Evolutionary conservation across 2,888 invertebrate species (phyloP).

Genomic region (Mythimna vitellina): DNA sequence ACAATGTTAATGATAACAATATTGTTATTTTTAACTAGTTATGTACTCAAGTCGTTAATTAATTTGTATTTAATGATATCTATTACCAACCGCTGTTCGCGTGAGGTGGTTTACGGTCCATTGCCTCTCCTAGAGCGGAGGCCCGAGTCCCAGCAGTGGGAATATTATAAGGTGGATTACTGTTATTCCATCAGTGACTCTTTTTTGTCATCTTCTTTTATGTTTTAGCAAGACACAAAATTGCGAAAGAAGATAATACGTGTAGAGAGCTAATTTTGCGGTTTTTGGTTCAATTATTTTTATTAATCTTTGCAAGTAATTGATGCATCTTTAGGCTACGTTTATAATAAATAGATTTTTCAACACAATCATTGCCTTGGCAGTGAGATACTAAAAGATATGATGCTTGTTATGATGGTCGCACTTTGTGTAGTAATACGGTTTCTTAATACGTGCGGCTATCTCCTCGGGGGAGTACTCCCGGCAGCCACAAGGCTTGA

Average conservation of each 20-base stretch:
- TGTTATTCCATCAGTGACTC: not conserved
- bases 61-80: conserved; percentile 4
- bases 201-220: too few species aligned
- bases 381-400: conserved; percentile 54
- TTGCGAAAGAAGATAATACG: not conserved
- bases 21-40: conserved; percentile 2
- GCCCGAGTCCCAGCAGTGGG: too few species aligned
- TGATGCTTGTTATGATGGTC: conserved; percentile 62
- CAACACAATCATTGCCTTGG: not conserved
- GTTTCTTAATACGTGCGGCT: conserved; percentile 71
- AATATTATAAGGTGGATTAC: too few species aligned
- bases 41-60: conserved; percentile 12
- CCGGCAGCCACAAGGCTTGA: conserved; percentile 65
- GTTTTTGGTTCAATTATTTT: not conserved
- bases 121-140: too few species aligned
- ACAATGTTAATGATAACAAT: conserved; percentile 5
- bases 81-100: too few species aligned
- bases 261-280: not conserved
- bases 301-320: not conserved
- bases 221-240: too few species aligned
- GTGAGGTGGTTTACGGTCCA: too few species aligned
- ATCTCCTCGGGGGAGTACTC: conserved; percentile 63
- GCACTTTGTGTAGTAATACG: conserved; percentile 73
- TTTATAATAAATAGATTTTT: not conserved
- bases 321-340: not conserved